Evolutionary conservation across 1,140 invertebrate genomes (phyloP).

Genomic region (Lycorma delicatula): DNA sequence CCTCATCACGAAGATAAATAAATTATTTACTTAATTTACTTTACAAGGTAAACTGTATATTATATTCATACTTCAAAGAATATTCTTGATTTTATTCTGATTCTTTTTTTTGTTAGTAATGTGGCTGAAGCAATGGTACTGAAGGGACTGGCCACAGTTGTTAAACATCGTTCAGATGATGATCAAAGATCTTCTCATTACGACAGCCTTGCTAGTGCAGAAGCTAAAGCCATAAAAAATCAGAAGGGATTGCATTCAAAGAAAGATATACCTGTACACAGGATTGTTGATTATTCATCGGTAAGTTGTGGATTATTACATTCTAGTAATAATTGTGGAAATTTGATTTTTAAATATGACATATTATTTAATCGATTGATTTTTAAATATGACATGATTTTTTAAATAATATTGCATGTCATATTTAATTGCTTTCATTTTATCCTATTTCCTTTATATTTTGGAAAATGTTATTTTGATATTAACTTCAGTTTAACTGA

Average conservation of each 20-base stretch:
- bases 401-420: no score
- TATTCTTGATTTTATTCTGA: no score
- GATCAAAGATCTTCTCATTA: conserved; percentile 92
- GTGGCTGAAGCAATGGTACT: conserved; percentile 88
- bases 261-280: conserved; percentile 71
- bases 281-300: conserved; percentile 80
- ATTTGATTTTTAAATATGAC: neutral
- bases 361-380: neutral
- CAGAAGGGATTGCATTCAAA: conserved; percentile 75
- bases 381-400: no score
- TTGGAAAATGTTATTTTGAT: no score
- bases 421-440: no score
- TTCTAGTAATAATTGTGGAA: neutral
- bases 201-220: conserved; percentile 87
- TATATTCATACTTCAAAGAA: no score
- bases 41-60: no score
- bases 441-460: no score
- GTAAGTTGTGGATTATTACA: conserved; percentile 43
- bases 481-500: no score
- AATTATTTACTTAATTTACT: no score
- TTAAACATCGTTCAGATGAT: conserved; percentile 89
- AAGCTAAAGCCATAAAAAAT: conserved; percentile 84
- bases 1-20: neutral
- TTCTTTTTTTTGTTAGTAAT: conserved; percentile 54
- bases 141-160: conserved; percentile 86